A percentile compares a stretch with the other conserved stretches of the same genome.
phyloP scores from a whole-genome alignment of 2,797 vertebrate species.

The Heteromormyrus szaboi region DNA sequence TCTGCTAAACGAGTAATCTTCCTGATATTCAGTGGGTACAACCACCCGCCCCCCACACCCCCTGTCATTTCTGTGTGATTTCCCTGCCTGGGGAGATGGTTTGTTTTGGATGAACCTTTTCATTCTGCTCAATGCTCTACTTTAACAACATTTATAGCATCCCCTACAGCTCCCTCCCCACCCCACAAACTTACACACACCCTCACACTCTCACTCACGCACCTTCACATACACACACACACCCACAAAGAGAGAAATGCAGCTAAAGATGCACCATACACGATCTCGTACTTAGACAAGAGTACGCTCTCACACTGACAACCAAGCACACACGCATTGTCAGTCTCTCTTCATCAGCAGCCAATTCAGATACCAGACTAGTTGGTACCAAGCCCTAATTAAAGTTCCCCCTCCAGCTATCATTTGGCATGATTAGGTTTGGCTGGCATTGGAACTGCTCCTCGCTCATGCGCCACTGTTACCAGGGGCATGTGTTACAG shows the following conservation, averaged over 20 bases:
- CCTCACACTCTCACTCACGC: neutral
- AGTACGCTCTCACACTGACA: constrained; percentile 9
- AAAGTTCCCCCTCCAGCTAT: constrained; percentile 55
- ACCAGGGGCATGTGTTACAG: constrained; percentile 32
- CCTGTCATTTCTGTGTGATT: constrained; percentile 3
- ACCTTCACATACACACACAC: constrained; percentile 13
- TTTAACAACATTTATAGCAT: constrained; percentile 48
- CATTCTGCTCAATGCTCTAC: constrained; percentile 15
- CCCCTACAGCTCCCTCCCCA: constrained; percentile 30
- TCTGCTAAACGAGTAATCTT: constrained; percentile 62
- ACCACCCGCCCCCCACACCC: neutral
- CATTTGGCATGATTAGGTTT: constrained; percentile 35
- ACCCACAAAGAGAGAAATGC: neutral
- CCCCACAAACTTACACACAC: constrained; percentile 8
- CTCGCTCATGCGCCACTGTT: constrained; percentile 58
- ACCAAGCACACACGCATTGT: constrained; percentile 25
- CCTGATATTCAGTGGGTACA: constrained; percentile 33
- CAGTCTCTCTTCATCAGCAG: constrained; percentile 34
- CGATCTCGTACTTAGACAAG: neutral
- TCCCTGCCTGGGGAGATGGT: neutral
- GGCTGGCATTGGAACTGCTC: constrained; percentile 58
- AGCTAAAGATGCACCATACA: neutral
- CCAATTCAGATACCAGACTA: constrained; percentile 42
- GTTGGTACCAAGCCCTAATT: constrained; percentile 57
- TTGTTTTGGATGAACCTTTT: neutral